Evolutionary conservation across 1,140 invertebrate genomes (phyloP).

Genomic region (Trichomalopsis sarcophagae): DNA sequence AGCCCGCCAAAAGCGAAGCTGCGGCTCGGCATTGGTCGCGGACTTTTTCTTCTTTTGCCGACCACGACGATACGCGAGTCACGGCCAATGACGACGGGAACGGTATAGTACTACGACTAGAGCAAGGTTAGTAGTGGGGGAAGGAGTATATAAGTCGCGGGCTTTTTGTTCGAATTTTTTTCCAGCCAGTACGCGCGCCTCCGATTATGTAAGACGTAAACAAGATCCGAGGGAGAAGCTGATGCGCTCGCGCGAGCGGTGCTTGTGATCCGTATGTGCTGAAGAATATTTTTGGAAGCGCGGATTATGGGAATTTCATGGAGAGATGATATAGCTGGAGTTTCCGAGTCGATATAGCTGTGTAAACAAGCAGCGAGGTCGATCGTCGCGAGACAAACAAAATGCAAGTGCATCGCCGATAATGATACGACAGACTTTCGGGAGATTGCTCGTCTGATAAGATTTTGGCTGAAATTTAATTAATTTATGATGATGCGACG

Average conservation of each 20-base stretch:
- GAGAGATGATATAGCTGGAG: too few species aligned
- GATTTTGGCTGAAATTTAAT: background rate
- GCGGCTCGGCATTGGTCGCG: background rate
- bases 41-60: background rate
- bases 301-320: background rate
- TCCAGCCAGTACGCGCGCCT: background rate
- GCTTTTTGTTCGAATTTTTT: background rate
- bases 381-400: background rate
- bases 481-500: background rate
- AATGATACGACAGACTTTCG: background rate
- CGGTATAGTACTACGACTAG: background rate
- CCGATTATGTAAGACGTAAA: slow-evolving; percentile 18
- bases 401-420: background rate
- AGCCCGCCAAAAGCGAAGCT: background rate
- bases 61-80: too few species aligned
- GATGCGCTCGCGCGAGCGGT: background rate
- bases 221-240: background rate
- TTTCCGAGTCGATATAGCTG: too few species aligned
- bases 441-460: background rate
- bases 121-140: background rate
- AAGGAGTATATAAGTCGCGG: background rate
- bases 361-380: too few species aligned
- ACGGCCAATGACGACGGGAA: background rate
- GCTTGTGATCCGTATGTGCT: background rate
- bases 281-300: background rate